Conservation (phyloP, 2,113 vertebrate genomes). For the Rhabdomys dilectus region DNA sequence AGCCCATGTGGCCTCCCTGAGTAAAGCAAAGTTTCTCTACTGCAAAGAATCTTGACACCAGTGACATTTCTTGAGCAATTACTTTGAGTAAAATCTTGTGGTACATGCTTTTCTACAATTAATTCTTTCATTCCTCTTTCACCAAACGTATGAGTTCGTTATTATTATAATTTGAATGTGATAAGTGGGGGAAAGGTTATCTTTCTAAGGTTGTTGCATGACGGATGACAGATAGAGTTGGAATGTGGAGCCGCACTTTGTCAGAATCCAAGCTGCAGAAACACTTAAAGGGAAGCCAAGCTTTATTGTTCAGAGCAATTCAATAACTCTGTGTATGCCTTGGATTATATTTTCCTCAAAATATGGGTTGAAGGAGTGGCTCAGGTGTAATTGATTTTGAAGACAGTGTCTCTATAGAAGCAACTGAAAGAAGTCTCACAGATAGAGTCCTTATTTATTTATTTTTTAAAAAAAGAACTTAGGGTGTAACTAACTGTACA, state of each 20-base stretch:
- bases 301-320: conserved; percentile 17
- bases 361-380: not conserved
- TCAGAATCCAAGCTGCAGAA: not conserved
- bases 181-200: not conserved
- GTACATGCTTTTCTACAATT: not conserved
- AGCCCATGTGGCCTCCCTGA: not conserved
- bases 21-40: not conserved
- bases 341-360: not conserved
- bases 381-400: not conserved
- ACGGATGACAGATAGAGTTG: not conserved
- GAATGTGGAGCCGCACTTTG: not conserved
- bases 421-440: not conserved
- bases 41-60: not conserved
- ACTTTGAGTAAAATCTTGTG: conserved; percentile 23
- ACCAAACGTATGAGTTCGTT: conserved; percentile 18
- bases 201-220: not conserved
- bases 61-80: conserved; percentile 1
- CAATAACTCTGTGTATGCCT: not conserved
- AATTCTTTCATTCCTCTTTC: conserved; percentile 46
- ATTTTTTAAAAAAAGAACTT: not conserved
- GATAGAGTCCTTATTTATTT: not conserved
- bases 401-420: not conserved
- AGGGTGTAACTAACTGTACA: not conserved
- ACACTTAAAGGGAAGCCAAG: not conserved
- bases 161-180: conserved; percentile 30